Evolutionary conservation across 2,888 invertebrate species (phyloP).

Genomic region (Empis livida): DNA sequence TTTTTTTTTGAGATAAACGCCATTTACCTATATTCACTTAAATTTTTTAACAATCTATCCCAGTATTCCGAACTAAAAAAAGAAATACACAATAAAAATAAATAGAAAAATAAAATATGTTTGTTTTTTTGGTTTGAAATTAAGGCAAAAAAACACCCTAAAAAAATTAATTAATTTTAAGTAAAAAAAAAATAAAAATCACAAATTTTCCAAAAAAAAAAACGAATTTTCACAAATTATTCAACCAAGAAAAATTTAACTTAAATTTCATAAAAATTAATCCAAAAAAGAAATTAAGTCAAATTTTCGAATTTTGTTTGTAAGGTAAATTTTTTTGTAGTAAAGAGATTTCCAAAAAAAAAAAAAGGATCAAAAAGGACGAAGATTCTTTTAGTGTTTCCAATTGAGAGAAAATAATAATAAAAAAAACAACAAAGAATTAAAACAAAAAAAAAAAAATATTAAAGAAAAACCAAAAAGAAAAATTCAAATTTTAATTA

Average conservation of each 20-base stretch:
- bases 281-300: too few species aligned
- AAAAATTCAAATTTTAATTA: constrained; percentile 8
- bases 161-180: constrained; percentile 4
- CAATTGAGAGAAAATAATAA: neutral
- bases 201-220: too few species aligned
- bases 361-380: neutral
- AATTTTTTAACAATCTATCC: constrained; percentile 39
- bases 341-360: neutral
- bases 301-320: neutral
- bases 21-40: constrained; percentile 38
- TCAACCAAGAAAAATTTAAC: too few species aligned
- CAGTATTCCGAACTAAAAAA: constrained; percentile 39
- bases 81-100: constrained; percentile 9
- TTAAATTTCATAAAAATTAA: too few species aligned
- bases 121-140: neutral
- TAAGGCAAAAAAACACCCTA: neutral
- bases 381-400: too few species aligned
- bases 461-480: constrained; percentile 3
- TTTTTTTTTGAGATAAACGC: neutral
- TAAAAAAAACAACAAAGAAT: neutral
- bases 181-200: too few species aligned
- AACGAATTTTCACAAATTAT: too few species aligned
- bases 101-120: neutral
- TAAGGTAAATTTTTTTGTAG: neutral
- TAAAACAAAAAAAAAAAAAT: neutral